Conservation (phyloP, 2,888 invertebrate genomes). For the Mythimna lalbum region DNA sequence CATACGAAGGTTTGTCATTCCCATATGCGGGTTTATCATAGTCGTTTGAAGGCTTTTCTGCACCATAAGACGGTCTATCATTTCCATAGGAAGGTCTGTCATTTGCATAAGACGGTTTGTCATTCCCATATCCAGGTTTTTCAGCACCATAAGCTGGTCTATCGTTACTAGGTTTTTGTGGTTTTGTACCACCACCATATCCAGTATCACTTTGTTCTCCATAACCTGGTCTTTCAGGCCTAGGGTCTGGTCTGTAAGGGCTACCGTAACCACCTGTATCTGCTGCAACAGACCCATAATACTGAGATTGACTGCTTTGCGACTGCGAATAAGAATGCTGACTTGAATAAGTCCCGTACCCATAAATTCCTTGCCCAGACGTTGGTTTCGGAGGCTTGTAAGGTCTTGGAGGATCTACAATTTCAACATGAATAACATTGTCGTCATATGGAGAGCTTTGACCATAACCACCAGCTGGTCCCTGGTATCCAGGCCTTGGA, state of each 20-base stretch:
- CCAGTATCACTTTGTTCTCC: constrained; percentile 46
- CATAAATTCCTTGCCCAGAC: constrained; percentile 72
- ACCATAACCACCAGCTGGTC: constrained; percentile 73
- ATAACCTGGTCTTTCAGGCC: constrained; percentile 49
- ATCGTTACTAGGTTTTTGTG: constrained; percentile 53
- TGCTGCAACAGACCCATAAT: constrained; percentile 66
- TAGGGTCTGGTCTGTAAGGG: constrained; percentile 47
- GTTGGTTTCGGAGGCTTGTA: constrained; percentile 73
- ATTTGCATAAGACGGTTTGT: constrained; percentile 21
- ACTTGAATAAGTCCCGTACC: constrained; percentile 74
- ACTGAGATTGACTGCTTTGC: constrained; percentile 64
- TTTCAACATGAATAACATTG: constrained; percentile 82
- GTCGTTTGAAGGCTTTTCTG: constrained; percentile 50
- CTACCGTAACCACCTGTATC: constrained; percentile 38
- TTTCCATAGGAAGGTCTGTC: constrained; percentile 4
- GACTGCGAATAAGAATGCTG: constrained; percentile 73
- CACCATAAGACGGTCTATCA: constrained; percentile 45
- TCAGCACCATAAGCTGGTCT: constrained; percentile 49
- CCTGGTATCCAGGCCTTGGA: constrained; percentile 66
- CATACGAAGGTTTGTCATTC: constrained; percentile 53
- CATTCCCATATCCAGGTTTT: constrained; percentile 32
- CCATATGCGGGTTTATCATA: constrained; percentile 57
- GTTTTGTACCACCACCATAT: constrained; percentile 35
- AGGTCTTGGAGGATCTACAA: constrained; percentile 83
- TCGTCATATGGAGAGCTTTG: constrained; percentile 80